These are phyloP conservation scores for Zootermopsis nevadensis DNA, from an alignment of 2,888 invertebrate species.

Conservation along the genomic window DNA sequence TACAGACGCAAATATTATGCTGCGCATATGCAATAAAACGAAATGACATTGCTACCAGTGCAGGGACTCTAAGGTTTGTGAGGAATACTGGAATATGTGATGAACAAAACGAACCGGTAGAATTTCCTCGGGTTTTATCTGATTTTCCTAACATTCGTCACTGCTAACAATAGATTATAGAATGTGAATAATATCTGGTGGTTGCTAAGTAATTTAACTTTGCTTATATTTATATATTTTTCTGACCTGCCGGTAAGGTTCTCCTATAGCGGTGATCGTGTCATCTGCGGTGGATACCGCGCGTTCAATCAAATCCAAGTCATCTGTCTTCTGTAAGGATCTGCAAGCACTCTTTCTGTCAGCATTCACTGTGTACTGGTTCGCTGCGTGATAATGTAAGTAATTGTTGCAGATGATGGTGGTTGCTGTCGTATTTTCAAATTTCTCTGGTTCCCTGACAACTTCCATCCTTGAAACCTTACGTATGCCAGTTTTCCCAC, in stretches of 20 bases:
- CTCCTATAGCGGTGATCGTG: background rate
- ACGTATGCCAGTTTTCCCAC: background rate
- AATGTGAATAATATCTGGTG: too few relatives aligned
- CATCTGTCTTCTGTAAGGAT: conserved; percentile 27
- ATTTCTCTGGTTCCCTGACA: conserved; percentile 2
- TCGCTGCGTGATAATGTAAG: conserved; percentile 21
- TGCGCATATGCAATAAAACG: too few relatives aligned
- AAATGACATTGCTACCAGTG: too few relatives aligned
- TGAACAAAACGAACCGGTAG: too few relatives aligned
- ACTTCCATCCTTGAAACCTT: background rate
- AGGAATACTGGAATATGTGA: too few relatives aligned
- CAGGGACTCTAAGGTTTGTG: too few relatives aligned
- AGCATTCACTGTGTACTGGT: conserved; percentile 15
- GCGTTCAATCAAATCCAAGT: conserved; percentile 32
- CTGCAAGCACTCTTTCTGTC: conserved; percentile 10
- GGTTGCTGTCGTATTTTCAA: conserved; percentile 13
- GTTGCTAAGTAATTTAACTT: too few relatives aligned
- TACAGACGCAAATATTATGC: too few relatives aligned
- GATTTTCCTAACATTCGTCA: too few relatives aligned
- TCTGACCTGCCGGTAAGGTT: background rate
- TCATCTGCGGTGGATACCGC: conserved; percentile 14
- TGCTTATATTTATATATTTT: too few relatives aligned
- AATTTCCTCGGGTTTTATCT: too few relatives aligned
- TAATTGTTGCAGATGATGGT: conserved; percentile 35
- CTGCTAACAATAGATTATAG: too few relatives aligned